These are phyloP conservation scores for Epistrophella euchroma DNA, from an alignment of 2,888 invertebrate species.

Conservation along the genomic window DNA sequence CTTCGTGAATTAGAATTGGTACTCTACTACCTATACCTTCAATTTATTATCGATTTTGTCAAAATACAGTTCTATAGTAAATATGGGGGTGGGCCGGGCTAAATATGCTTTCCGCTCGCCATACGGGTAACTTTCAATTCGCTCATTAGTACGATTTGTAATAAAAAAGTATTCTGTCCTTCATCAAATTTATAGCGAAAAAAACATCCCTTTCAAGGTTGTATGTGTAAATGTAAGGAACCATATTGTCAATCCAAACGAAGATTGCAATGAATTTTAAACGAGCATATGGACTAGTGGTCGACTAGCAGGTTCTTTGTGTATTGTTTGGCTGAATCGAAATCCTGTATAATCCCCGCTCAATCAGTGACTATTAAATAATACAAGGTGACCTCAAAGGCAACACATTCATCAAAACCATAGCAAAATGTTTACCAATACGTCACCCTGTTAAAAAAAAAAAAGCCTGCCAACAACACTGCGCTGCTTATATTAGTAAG, in stretches of 20 bases:
- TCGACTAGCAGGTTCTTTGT: constrained; percentile 74
- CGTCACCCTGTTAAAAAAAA: constrained; percentile 40
- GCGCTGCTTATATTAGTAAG: neutral
- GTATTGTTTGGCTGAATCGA: constrained; percentile 58
- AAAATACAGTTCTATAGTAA: neutral
- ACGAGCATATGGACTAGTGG: constrained; percentile 79
- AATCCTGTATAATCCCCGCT: constrained; percentile 70
- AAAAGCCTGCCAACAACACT: constrained; percentile 15
- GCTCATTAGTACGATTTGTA: constrained; percentile 55
- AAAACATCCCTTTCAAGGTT: constrained; percentile 53
- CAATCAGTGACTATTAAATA: constrained; percentile 74
- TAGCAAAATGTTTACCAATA: neutral
- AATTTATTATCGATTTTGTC: constrained; percentile 15
- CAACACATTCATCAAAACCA: neutral
- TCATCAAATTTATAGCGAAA: constrained; percentile 26
- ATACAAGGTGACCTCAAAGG: constrained; percentile 42
- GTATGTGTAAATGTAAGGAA: constrained; percentile 51
- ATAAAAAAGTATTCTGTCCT: constrained; percentile 7
- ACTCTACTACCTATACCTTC: neutral
- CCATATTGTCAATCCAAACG: constrained; percentile 76
- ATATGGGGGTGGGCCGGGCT: constrained; percentile 17
- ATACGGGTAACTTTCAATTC: constrained; percentile 54
- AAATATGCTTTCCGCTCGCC: constrained; percentile 47
- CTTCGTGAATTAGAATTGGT: constrained; percentile 2
- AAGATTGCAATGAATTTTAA: constrained; percentile 76